Percentiles rank a stretch among this genome's conserved stretches.
Conservation (phyloP, 2,888 invertebrate genomes). For the Spodoptera littoralis region DNA sequence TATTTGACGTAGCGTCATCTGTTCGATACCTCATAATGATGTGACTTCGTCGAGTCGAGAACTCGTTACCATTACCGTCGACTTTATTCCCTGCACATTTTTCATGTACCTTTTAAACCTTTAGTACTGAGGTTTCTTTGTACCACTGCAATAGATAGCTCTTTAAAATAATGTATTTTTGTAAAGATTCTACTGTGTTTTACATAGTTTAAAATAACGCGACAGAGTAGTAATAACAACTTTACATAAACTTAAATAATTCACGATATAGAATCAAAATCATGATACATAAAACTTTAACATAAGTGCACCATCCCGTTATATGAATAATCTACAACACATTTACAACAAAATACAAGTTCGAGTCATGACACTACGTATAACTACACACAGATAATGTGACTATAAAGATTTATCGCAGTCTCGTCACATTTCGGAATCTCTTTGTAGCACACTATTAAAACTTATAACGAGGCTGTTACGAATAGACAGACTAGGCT, state of each 20-base stretch:
- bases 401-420: constrained; percentile 59
- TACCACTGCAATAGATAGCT: constrained; percentile 15
- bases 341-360: constrained; percentile 33
- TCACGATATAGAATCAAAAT: too few relatives aligned
- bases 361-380: constrained; percentile 28
- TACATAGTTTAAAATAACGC: too few relatives aligned
- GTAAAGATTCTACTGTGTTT: background rate
- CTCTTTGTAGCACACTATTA: constrained; percentile 80
- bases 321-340: constrained; percentile 33
- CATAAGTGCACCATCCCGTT: constrained; percentile 30
- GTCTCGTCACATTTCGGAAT: constrained; percentile 67
- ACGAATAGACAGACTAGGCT: constrained; percentile 63
- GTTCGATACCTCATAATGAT: constrained; percentile 69
- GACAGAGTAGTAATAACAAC: too few relatives aligned
- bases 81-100: constrained; percentile 63
- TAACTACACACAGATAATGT: constrained; percentile 55
- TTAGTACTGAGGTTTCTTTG: constrained; percentile 22
- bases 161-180: constrained; percentile 8
- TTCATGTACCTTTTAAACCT: constrained; percentile 55
- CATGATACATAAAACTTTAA: constrained; percentile 38
- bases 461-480: constrained; percentile 84
- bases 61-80: constrained; percentile 68
- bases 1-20: constrained; percentile 47
- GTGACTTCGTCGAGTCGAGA: constrained; percentile 63
- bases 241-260: too few relatives aligned